Conservation (phyloP, 2,113 vertebrate genomes). For the Lathamus discolor region DNA sequence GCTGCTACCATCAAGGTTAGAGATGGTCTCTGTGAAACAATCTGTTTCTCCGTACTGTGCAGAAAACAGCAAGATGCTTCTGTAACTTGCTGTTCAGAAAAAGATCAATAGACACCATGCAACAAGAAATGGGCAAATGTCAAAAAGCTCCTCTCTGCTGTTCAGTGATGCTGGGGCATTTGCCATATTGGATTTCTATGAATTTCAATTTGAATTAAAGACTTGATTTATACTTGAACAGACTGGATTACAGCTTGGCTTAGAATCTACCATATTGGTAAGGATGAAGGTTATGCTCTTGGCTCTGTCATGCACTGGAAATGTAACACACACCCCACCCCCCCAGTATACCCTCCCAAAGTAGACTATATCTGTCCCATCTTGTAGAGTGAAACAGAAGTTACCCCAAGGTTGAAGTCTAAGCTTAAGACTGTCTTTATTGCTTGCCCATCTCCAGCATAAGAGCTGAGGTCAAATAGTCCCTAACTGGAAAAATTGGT, state of each 20-base stretch:
- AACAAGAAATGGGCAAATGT: background rate
- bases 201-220: background rate
- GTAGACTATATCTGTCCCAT: rapidly evolving
- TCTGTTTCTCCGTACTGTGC: background rate
- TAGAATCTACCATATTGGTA: background rate
- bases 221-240: background rate
- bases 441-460: background rate
- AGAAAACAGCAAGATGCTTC: background rate
- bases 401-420: background rate
- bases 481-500: background rate
- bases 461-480: background rate
- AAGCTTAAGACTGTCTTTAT: background rate
- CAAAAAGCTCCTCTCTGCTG: background rate
- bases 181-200: background rate
- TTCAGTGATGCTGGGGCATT: background rate
- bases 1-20: constrained; percentile 49
- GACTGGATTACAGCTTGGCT: background rate
- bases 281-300: background rate
- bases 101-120: background rate
- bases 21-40: background rate
- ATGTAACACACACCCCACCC: too few species aligned
- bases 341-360: too few species aligned
- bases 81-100: background rate
- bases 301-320: background rate
- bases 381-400: background rate